phyloP scores from a whole-genome alignment of 2,888 invertebrate species.

The Scotopteryx bipunctaria region DNA sequence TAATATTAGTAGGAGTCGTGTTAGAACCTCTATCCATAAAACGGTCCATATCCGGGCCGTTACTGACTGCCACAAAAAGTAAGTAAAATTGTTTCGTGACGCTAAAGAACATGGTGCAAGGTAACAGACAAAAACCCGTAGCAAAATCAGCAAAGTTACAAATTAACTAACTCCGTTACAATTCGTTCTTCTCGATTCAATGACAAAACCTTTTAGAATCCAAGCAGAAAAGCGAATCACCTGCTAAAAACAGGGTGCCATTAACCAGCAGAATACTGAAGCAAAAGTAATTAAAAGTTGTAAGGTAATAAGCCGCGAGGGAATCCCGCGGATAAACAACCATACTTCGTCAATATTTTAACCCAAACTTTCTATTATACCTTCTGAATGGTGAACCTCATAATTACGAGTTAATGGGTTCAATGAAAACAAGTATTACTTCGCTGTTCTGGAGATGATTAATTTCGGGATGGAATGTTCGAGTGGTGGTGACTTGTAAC shows the following conservation, averaged over 20 bases:
- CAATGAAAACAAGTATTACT: constrained; percentile 38
- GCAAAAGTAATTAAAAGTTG: constrained; percentile 67
- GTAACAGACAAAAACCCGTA: no score
- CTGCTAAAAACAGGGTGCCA: constrained; percentile 49
- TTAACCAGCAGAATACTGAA: constrained; percentile 57
- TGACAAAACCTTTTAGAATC: constrained; percentile 31
- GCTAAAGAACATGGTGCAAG: no score
- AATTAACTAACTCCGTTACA: neutral
- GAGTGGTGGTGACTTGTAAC: constrained; percentile 30
- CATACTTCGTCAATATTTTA: constrained; percentile 50
- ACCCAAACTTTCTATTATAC: constrained; percentile 48
- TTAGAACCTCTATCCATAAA: no score
- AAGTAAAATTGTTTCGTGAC: no score
- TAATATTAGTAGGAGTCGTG: no score
- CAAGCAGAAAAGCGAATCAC: constrained; percentile 42
- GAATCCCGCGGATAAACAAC: constrained; percentile 45
- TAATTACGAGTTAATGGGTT: constrained; percentile 47
- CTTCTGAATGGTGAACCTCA: constrained; percentile 41
- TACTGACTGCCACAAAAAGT: no score
- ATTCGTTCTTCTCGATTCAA: neutral
- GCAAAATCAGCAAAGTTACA: neutral
- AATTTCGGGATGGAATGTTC: constrained; percentile 30
- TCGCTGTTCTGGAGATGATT: constrained; percentile 30
- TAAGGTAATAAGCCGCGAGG: constrained; percentile 41
- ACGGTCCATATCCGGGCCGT: no score